phyloP scores from a whole-genome alignment of 2,113 vertebrate species.

The Menidia beryllina region DNA sequence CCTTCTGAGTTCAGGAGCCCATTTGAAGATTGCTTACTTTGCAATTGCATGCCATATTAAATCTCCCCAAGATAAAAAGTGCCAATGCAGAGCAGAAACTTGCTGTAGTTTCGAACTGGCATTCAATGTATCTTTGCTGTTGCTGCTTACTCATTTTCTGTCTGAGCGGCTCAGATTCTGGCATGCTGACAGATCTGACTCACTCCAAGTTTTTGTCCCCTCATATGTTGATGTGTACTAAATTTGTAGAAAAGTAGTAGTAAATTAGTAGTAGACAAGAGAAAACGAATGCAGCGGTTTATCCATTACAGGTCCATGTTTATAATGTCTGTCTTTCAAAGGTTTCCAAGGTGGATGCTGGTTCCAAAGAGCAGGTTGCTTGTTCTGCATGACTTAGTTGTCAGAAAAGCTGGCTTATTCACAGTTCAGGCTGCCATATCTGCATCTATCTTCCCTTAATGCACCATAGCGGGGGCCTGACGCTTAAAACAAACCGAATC shows the following conservation, averaged over 20 bases:
- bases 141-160: slow-evolving; percentile 8
- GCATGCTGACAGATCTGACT: background rate
- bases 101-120: background rate
- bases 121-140: background rate
- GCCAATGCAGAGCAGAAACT: too few species aligned
- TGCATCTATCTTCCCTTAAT: slow-evolving; percentile 47
- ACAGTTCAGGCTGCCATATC: slow-evolving; percentile 22
- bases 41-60: too few species aligned
- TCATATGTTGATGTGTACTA: background rate
- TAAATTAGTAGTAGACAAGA: background rate
- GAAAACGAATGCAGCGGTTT: background rate
- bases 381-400: slow-evolving; percentile 33
- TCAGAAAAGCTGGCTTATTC: slow-evolving; percentile 19
- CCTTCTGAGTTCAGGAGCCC: too few species aligned
- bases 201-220: background rate
- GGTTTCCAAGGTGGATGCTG: background rate
- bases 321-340: background rate
- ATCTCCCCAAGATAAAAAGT: too few species aligned
- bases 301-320: background rate
- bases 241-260: background rate
- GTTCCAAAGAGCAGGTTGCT: slow-evolving; percentile 11
- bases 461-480: slow-evolving; percentile 35
- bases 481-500: slow-evolving; percentile 32
- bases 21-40: too few species aligned
- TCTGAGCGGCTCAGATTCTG: slow-evolving; percentile 8